A percentile compares a stretch with the other conserved stretches of the same genome.
phyloP scores from a whole-genome alignment of 2,888 invertebrate species.

The Operophtera brumata region DNA sequence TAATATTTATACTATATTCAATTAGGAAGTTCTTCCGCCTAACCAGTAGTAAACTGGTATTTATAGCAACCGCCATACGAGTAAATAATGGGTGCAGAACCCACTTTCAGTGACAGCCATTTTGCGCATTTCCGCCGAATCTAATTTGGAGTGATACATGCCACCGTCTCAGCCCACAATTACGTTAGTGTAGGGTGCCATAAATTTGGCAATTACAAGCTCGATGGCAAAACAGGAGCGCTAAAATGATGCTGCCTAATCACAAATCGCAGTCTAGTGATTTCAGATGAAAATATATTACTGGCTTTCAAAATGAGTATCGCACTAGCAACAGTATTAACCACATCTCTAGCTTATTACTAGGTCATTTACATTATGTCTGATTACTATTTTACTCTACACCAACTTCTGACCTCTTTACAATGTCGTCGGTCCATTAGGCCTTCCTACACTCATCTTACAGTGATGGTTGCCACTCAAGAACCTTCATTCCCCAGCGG shows the following conservation, averaged over 20 bases:
- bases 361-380: not conserved
- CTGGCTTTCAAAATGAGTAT: not conserved
- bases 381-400: too few species aligned
- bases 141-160: constrained; percentile 77
- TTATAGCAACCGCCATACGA: constrained; percentile 1
- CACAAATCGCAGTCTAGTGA: too few species aligned
- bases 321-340: not conserved
- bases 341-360: not conserved
- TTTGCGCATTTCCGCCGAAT: constrained; percentile 56
- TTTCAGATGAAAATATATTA: not conserved
- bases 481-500: too few species aligned
- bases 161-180: constrained; percentile 68
- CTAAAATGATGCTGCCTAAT: constrained; percentile 55
- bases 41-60: too few species aligned
- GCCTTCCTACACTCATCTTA: too few species aligned
- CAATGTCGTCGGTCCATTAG: too few species aligned
- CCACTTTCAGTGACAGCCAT: constrained; percentile 60
- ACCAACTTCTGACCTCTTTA: too few species aligned
- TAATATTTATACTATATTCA: too few species aligned
- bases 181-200: constrained; percentile 72
- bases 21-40: too few species aligned
- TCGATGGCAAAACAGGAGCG: constrained; percentile 59
- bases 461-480: too few species aligned
- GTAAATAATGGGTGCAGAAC: constrained; percentile 33
- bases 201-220: constrained; percentile 77